These are phyloP conservation scores for Puma concolor DNA, from an alignment of 2,113 vertebrate species.

Conservation along the genomic window DNA sequence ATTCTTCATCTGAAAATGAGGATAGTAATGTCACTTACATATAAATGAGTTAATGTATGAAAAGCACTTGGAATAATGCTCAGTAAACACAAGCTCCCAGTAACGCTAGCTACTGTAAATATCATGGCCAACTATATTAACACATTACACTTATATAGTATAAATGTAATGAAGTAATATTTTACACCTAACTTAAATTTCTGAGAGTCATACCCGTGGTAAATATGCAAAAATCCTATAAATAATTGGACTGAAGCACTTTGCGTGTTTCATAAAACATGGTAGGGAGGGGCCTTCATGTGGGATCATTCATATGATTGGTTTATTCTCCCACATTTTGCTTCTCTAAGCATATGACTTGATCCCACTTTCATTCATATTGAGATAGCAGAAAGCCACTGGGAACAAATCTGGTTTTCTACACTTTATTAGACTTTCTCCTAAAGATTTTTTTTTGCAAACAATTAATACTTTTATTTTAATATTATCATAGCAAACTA, in stretches of 20 bases:
- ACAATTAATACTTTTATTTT: neutral
- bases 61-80: neutral
- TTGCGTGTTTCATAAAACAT: neutral
- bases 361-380: neutral
- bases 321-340: neutral
- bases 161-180: neutral
- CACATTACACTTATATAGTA: neutral
- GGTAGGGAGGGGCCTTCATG: neutral
- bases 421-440: neutral
- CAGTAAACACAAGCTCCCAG: neutral
- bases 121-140: neutral
- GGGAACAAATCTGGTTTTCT: neutral
- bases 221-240: neutral
- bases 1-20: neutral
- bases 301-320: neutral
- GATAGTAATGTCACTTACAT: neutral
- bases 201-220: neutral
- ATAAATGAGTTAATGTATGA: neutral
- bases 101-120: neutral
- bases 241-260: neutral
- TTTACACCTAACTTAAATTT: neutral
- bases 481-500: neutral
- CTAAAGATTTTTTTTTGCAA: neutral
- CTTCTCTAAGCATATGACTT: neutral
- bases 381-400: neutral